Conservation (phyloP, 2,888 invertebrate genomes). For the Atethmia centrago region DNA sequence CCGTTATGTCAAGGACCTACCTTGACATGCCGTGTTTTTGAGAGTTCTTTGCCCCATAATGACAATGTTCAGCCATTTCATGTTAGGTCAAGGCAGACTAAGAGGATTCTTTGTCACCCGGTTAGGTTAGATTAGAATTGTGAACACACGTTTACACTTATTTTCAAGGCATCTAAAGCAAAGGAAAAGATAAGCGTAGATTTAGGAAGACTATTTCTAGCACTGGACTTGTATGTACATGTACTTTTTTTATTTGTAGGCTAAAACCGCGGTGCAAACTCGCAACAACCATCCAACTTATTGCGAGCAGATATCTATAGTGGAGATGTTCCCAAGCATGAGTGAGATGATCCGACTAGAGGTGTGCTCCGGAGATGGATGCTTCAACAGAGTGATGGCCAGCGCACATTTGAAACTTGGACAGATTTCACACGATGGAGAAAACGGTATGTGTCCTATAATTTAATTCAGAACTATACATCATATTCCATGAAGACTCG, state of each 20-base stretch:
- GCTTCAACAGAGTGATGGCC: constrained; percentile 81
- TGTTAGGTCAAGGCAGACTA: background rate
- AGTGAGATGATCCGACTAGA: constrained; percentile 94
- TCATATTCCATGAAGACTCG: background rate
- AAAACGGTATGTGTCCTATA: constrained; percentile 75
- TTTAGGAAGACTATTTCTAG: background rate
- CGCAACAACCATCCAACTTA: constrained; percentile 92
- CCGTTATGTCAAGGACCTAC: background rate
- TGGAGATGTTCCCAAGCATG: constrained; percentile 95
- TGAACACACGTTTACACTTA: background rate
- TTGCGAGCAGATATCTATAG: constrained; percentile 94
- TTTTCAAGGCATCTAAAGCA: background rate
- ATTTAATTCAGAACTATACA: background rate
- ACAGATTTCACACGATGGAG: constrained; percentile 82
- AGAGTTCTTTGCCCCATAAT: background rate
- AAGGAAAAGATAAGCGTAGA: background rate
- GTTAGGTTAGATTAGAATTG: background rate
- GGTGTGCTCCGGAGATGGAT: constrained; percentile 85
- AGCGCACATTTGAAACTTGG: constrained; percentile 73
- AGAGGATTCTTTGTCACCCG: too few species aligned
- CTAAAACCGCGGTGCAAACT: constrained; percentile 91
- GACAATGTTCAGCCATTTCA: too few species aligned
- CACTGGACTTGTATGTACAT: background rate
- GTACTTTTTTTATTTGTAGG: constrained; percentile 81
- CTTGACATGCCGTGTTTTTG: background rate